Percentiles rank a stretch among this genome's conserved stretches.
phyloP scores from a whole-genome alignment of 2,888 invertebrate species.

The Sphecodes monilicornis region DNA sequence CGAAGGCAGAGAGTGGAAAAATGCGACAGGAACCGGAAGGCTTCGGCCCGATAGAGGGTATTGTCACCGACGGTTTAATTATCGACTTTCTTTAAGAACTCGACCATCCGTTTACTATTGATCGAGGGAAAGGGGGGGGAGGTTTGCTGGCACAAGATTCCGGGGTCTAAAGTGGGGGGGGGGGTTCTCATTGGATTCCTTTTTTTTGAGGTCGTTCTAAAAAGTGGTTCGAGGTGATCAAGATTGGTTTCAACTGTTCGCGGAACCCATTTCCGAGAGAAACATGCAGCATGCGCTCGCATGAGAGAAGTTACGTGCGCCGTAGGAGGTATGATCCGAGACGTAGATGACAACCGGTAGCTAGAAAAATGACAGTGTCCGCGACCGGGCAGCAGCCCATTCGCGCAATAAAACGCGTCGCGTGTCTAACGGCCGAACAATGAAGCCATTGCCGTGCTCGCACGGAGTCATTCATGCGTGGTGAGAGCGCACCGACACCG shows the following conservation, averaged over 20 bases:
- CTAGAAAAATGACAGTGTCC: background rate
- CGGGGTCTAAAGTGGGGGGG: background rate
- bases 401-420: constrained; percentile 11
- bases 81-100: constrained; percentile 38
- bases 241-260: background rate
- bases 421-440: constrained; percentile 32
- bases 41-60: constrained; percentile 16
- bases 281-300: background rate
- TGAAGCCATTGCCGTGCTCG: constrained; percentile 35
- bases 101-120: constrained; percentile 32
- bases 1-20: background rate
- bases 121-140: background rate
- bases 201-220: background rate
- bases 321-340: background rate
- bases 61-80: constrained; percentile 37
- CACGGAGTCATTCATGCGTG: constrained; percentile 44
- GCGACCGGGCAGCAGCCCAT: background rate
- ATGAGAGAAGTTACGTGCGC: background rate
- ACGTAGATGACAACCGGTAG: background rate
- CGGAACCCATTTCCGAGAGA: background rate
- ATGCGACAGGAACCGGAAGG: constrained; percentile 17
- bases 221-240: background rate
- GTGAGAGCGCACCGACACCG: background rate
- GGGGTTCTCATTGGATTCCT: constrained; percentile 5
- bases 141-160: constrained; percentile 19